These are phyloP conservation scores for Alces alces DNA, from an alignment of 2,113 vertebrate genomes.

Conservation along the genomic window DNA sequence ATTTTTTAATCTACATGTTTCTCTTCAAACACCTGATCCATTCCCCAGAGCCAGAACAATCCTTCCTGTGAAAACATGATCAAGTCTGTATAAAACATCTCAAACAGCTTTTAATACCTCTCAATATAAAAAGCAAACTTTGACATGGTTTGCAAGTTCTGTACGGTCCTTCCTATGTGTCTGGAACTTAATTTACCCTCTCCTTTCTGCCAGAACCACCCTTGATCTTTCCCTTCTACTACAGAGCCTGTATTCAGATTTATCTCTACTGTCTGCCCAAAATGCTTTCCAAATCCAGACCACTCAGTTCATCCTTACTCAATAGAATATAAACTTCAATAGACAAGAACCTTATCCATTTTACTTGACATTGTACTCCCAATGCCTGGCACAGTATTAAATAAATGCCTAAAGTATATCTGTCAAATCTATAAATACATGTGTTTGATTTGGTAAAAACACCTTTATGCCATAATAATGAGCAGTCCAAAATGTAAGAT, in stretches of 20 bases:
- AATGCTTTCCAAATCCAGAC: not conserved
- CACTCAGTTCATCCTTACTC: not conserved
- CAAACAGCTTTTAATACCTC: not conserved
- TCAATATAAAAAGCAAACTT: not conserved
- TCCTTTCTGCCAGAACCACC: not conserved
- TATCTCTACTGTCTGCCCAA: not conserved
- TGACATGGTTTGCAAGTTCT: not conserved
- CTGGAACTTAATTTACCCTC: not conserved
- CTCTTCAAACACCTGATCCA: not conserved
- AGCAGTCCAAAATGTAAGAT: not conserved
- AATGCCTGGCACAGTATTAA: not conserved
- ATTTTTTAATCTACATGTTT: not conserved
- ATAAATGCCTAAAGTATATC: not conserved
- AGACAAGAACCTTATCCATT: not conserved
- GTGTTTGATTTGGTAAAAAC: not conserved
- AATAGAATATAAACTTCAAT: not conserved
- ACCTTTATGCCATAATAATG: not conserved
- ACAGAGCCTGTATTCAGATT: no score
- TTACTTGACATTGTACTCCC: not conserved
- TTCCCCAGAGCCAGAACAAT: not conserved
- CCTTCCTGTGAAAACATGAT: not conserved
- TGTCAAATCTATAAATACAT: not conserved
- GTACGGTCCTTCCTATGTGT: not conserved
- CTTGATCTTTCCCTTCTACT: not conserved
- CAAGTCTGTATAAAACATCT: not conserved